A percentile compares a stretch with the other conserved stretches of the same genome.
Evolutionary conservation across 2,797 vertebrate species (phyloP).

Genomic region (Bovichtus variegatus): DNA sequence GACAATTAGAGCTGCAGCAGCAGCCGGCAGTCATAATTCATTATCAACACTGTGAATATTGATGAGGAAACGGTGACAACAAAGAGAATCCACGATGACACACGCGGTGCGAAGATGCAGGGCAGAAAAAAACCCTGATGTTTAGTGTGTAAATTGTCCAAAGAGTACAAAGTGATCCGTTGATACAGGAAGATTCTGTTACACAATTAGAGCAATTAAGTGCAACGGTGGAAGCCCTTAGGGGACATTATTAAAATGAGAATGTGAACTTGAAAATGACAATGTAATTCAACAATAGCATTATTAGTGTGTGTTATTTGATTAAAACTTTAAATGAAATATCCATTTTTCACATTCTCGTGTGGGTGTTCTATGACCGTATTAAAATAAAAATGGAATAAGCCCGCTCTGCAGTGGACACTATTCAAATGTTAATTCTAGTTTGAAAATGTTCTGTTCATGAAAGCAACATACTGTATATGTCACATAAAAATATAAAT

Average conservation of each 20-base stretch:
- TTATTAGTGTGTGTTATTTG: background rate
- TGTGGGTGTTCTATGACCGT: background rate
- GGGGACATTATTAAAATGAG: background rate
- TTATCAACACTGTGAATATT: slow-evolving; percentile 66
- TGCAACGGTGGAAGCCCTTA: background rate
- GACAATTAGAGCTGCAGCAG: slow-evolving; percentile 64
- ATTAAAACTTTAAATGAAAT: background rate
- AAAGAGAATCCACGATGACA: slow-evolving; percentile 51
- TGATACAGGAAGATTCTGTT: background rate
- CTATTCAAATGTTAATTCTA: background rate
- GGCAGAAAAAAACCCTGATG: background rate
- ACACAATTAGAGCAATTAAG: background rate
- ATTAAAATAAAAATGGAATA: background rate
- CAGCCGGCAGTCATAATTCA: slow-evolving; percentile 57
- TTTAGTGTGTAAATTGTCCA: background rate
- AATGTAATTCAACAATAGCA: background rate
- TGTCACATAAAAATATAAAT: background rate
- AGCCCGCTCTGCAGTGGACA: background rate
- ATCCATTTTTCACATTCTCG: background rate
- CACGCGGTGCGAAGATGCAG: background rate
- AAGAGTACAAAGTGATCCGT: background rate
- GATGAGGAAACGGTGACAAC: slow-evolving; percentile 67
- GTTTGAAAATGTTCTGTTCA: background rate
- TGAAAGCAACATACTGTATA: background rate
- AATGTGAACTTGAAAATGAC: background rate